Conservation (phyloP, 2,113 vertebrate species). For the Boleophthalmus pectinirostris region DNA sequence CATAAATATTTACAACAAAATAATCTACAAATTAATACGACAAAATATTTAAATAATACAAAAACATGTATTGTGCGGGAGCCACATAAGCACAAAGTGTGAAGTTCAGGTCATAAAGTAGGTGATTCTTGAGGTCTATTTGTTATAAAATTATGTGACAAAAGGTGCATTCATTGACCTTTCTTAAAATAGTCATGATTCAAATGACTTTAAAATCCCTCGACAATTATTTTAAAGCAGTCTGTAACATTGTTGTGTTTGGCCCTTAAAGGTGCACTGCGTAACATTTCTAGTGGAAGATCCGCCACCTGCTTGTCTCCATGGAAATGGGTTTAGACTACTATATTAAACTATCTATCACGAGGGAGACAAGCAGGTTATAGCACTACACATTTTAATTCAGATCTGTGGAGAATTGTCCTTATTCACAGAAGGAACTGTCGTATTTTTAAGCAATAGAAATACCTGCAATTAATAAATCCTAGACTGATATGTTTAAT, state of each 20-base stretch:
- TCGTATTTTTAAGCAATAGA: too few species aligned
- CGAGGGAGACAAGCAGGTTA: too few species aligned
- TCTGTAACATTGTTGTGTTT: background rate
- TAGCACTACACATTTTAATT: too few species aligned
- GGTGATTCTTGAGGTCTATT: background rate
- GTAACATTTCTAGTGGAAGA: too few species aligned
- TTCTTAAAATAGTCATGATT: background rate
- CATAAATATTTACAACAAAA: conserved; percentile 44
- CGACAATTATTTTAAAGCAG: background rate
- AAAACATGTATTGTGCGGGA: background rate
- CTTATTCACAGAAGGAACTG: too few species aligned
- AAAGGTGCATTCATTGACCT: background rate
- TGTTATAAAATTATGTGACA: background rate
- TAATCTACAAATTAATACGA: conserved; percentile 22
- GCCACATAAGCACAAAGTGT: background rate
- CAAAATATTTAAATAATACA: conserved; percentile 4
- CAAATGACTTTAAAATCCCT: background rate
- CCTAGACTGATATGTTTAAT: too few species aligned
- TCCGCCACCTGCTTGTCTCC: too few species aligned
- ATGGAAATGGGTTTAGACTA: too few species aligned
- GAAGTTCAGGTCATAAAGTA: background rate
- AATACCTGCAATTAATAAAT: too few species aligned
- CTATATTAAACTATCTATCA: too few species aligned
- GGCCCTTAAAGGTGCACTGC: background rate
- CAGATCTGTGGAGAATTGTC: too few species aligned